Base-by-base conservation (phyloP, 2,888 invertebrate genomes). In the Stenodema calcarata region DNA sequence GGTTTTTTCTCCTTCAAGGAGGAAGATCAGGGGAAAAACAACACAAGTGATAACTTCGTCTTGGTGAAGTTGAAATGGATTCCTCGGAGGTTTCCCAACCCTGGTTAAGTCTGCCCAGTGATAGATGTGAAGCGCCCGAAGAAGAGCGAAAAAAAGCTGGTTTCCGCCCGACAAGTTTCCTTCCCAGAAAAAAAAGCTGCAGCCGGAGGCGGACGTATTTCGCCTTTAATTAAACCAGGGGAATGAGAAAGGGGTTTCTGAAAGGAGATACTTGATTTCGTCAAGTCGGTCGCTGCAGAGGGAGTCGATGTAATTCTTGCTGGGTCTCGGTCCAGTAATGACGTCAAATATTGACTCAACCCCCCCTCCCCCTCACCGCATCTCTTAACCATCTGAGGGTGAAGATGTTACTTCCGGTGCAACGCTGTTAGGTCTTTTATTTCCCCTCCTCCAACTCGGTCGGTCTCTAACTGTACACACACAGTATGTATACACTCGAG, bases 311-410 rank as follows among this genome's bases (percentile, higher is more conserved):
- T 28, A 42, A 18, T 27, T 18, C 30, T 44, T 35, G 18, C 28
- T 50, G 70, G 27, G 69, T 27, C 18, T 69, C 83, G 83, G n/a
- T 83, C 83, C 83, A 70, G 83, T 83, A 83, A 83, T 83, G 83
- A 83, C 83, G 83, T 83, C 83, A 83, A 83, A 83, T 83, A 83
- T 83, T 83, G 83, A 83, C 70, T 69, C 28, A 83, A 44, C 23
- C 4, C 79, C 47, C 23, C 47, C 79, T 27, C 50, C 79, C 27
- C 11, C 47, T 7, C 30, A 27, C 4, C 18, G 27, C 23, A 23
- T n/a, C 69, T 27, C 70, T 30, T 14, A n/a, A n/a, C n/a, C n/a
- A n/a, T n/a, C n/a, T n/a, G n/a, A 0, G 50, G 4, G 35, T 35
- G 7, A 35, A 35, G n/a, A 16, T n/a, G n/a, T 50, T 47, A 47